Base-by-base conservation (phyloP, 2,797 vertebrate genomes). In the Oryzias sinensis region DNA sequence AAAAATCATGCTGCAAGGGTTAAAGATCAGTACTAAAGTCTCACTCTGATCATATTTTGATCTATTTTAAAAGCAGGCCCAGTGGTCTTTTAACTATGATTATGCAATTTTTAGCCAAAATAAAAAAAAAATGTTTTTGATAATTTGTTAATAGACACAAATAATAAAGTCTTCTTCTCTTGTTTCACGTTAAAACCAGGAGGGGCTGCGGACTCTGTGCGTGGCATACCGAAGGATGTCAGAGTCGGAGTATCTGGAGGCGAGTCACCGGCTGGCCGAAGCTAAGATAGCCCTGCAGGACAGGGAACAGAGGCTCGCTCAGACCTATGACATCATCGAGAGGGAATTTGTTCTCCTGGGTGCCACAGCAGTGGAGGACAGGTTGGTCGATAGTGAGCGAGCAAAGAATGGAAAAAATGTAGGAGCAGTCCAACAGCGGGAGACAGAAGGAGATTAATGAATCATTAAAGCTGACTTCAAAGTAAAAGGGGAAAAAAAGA, bases 341-440 rank as follows among this genome's bases (percentile, higher is more conserved):
- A 93, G 81, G 52, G 93, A 95, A 71, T 94, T 99, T 49, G 91
- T 94, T 78, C 92, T 99, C 76, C 89, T 99, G 59, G 97, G 97
- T 13, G 97, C 97, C 52, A 99, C 97, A 0, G 97, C 97, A 5
- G 97, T 99, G 45, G 97, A 99, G 91, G 97, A 99, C 89, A 92
- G 94, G 97, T 99, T 64, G 67, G 74, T 88, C 25, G 29, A 18
- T n/a, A 3, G 4, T 22, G 29, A 59, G 43, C 37, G 20, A 40
- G 24, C 42, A 22, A 44, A 24, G 29, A 16, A 24, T 49, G 24
- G 25, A 37, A 49, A 33, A 42, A 37, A 54, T 65, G 72, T 65
- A 54, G 54, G 65, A 70, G 49, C 45, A 44, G 44, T 42, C 47
- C 64, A 52, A 68, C 65, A 63, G 68, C 61, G 22, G 68, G 48